Percentiles rank a stretch among this genome's conserved stretches.
phyloP scores from a whole-genome alignment of 2,888 invertebrate genomes.

The Apamea epomidion region DNA sequence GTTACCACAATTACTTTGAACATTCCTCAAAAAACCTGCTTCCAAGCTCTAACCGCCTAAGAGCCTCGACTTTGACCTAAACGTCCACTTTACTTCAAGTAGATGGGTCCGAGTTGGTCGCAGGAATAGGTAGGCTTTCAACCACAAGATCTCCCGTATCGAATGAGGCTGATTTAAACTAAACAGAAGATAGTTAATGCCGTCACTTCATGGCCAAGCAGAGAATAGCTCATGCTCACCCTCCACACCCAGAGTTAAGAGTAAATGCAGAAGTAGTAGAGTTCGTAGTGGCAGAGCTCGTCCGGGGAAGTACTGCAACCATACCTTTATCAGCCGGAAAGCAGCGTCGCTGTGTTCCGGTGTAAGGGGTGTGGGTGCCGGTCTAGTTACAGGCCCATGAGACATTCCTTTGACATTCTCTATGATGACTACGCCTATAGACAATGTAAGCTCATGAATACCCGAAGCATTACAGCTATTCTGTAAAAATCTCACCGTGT shows the following conservation, averaged over 20 bases:
- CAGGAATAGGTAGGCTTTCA: neutral
- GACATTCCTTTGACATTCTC: neutral
- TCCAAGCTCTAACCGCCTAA: neutral
- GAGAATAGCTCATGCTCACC: neutral
- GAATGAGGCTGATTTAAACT: neutral
- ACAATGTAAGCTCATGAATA: neutral
- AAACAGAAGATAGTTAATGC: neutral
- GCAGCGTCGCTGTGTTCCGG: neutral
- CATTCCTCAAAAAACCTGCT: neutral
- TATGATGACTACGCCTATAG: neutral
- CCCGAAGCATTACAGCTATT: neutral
- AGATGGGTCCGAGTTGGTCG: neutral
- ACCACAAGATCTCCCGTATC: neutral
- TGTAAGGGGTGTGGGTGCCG: neutral
- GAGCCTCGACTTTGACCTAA: neutral
- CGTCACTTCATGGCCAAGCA: neutral
- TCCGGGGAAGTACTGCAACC: conserved; percentile 2
- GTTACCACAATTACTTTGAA: neutral
- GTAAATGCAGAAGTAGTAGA: conserved; percentile 1
- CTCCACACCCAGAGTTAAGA: neutral
- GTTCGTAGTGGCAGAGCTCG: conserved; percentile 1
- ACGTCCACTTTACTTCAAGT: neutral
- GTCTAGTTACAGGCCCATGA: neutral
- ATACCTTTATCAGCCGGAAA: neutral
- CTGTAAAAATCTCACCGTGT: neutral